Evolutionary conservation across 2,888 invertebrate genomes (phyloP).

Genomic region (Dendrolimus pini): DNA sequence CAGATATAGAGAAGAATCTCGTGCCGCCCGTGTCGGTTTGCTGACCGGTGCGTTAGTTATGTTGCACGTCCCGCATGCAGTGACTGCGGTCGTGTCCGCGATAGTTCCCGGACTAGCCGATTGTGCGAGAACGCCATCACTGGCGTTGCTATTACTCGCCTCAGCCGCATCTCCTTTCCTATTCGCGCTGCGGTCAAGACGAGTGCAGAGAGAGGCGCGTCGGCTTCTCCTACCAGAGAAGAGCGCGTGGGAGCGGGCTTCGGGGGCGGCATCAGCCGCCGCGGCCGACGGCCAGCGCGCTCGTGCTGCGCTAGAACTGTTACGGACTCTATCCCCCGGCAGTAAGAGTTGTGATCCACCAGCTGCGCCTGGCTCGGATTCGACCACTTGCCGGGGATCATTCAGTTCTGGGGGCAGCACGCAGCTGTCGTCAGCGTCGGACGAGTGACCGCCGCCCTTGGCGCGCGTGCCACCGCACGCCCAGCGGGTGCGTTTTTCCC

Average conservation of each 20-base stretch:
- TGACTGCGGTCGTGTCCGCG: slow-evolving; percentile 45
- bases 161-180: slow-evolving; percentile 84
- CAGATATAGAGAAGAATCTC: slow-evolving; percentile 90
- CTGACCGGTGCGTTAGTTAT: slow-evolving; percentile 83
- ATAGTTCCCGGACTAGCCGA: slow-evolving; percentile 71
- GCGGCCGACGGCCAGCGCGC: slow-evolving; percentile 72
- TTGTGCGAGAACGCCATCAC: slow-evolving; percentile 62
- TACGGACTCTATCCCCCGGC: slow-evolving; percentile 61
- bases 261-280: slow-evolving; percentile 73
- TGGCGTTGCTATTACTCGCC: slow-evolving; percentile 77
- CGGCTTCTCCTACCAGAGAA: slow-evolving; percentile 56
- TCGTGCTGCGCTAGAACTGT: slow-evolving; percentile 57
- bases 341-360: slow-evolving; percentile 51
- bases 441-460: slow-evolving; percentile 68
- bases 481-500: slow-evolving; percentile 53
- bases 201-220: slow-evolving; percentile 73
- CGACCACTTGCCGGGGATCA: slow-evolving; percentile 76
- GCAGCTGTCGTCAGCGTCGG: slow-evolving; percentile 78
- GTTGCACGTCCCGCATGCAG: slow-evolving; percentile 82
- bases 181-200: slow-evolving; percentile 85
- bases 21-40: slow-evolving; percentile 86
- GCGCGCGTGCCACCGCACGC: slow-evolving; percentile 27
- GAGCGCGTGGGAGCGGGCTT: slow-evolving; percentile 71
- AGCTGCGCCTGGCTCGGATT: slow-evolving; percentile 62
- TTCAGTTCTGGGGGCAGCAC: slow-evolving; percentile 81